Conservation (phyloP, 2,797 vertebrate genomes). For the Tragopan temminckii region DNA sequence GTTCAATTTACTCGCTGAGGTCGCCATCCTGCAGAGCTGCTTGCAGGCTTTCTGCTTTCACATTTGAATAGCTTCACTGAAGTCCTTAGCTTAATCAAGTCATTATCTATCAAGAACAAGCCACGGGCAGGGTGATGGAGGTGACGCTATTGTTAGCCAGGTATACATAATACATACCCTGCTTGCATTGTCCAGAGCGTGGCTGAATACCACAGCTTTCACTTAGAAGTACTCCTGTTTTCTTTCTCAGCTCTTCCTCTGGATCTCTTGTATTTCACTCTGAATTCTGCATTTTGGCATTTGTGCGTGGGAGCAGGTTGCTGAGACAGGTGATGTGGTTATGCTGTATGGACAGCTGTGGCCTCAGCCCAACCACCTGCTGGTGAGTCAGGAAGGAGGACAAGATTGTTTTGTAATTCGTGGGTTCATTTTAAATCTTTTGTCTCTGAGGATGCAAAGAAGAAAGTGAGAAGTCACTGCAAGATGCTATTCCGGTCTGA, state of each 20-base stretch:
- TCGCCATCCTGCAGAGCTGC: constrained; percentile 10
- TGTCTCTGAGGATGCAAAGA: not conserved
- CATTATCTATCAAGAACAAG: constrained; percentile 3
- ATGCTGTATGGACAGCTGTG: not conserved
- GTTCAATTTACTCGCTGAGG: constrained; percentile 51
- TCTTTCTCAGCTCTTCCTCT: not conserved
- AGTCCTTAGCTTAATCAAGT: constrained; percentile 41
- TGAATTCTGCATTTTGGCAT: not conserved
- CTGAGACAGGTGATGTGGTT: not conserved
- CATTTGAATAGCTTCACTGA: constrained; percentile 1
- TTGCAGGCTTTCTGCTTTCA: constrained; percentile 32
- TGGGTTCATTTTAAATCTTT: not conserved
- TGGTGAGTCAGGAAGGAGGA: not conserved
- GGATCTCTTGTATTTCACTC: not conserved
- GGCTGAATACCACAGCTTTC: not conserved
- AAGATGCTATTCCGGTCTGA: not conserved
- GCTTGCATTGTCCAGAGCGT: not conserved
- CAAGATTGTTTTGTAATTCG: not conserved
- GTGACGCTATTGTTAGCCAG: constrained; percentile 28
- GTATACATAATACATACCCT: not conserved
- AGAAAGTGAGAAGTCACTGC: not conserved
- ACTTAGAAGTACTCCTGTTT: not conserved
- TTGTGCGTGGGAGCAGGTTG: not conserved
- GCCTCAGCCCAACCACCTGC: not conserved
- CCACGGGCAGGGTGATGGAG: not conserved